Evolutionary conservation across 2,113 vertebrate species (phyloP).

Genomic region (Syngnathus scovelli): DNA sequence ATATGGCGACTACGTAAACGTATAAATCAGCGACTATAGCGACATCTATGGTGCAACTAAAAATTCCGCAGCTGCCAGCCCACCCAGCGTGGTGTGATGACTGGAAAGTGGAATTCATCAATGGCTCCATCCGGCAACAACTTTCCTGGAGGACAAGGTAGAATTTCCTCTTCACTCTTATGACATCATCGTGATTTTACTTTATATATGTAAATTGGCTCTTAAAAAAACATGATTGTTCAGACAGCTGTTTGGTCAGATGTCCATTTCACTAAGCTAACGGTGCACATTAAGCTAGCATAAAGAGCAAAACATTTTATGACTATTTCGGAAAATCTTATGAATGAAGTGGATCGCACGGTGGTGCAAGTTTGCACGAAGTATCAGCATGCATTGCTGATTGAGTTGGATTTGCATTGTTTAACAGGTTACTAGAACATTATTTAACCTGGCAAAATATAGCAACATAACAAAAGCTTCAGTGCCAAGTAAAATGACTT

Average conservation of each 20-base stretch:
- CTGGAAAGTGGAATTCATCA: slow-evolving; percentile 10
- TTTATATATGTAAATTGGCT: slow-evolving; percentile 15
- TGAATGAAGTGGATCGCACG: not conserved
- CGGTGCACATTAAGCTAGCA: not conserved
- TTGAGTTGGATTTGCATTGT: no score
- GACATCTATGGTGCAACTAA: not conserved
- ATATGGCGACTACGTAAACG: not conserved
- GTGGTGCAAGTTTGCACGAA: not conserved
- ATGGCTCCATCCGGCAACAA: slow-evolving; percentile 21
- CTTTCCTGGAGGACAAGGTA: slow-evolving; percentile 5
- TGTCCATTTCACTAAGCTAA: slow-evolving; percentile 18
- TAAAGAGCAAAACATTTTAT: not conserved
- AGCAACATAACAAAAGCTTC: no score
- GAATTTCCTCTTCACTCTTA: not conserved
- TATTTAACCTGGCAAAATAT: no score
- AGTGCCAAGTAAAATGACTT: no score
- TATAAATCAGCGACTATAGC: no score
- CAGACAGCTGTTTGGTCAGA: slow-evolving; percentile 52
- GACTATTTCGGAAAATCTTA: not conserved
- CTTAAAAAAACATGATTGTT: not conserved
- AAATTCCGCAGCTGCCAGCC: not conserved
- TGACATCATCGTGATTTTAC: not conserved
- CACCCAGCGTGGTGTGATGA: slow-evolving; percentile 39
- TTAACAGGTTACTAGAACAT: no score
- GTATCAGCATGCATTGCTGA: not conserved